Conservation (phyloP, 1,140 invertebrate species). For the Chymomyza costata region DNA sequence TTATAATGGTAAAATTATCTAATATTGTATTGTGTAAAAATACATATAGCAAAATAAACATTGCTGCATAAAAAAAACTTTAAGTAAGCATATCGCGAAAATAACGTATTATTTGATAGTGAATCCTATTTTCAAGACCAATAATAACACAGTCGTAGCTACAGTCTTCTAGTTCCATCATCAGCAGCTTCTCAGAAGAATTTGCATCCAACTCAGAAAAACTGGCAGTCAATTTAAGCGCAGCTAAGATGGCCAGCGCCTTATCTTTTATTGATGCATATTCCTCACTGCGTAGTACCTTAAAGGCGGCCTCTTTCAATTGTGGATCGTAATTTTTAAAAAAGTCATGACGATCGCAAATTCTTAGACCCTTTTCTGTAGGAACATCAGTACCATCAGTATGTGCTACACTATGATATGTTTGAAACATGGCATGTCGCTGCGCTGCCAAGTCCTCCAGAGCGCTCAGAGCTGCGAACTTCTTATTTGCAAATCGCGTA, state of each 20-base stretch:
- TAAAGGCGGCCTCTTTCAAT: constrained; percentile 10
- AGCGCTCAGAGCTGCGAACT: constrained; percentile 11
- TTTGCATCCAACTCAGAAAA: background rate
- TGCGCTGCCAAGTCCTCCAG: constrained; percentile 16
- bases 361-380: constrained; percentile 9
- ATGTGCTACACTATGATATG: constrained; percentile 25
- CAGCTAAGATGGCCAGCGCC: constrained; percentile 8
- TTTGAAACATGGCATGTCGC: constrained; percentile 23
- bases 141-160: constrained; percentile 22
- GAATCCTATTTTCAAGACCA: constrained; percentile 6
- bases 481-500: constrained; percentile 5
- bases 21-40: no score
- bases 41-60: no score
- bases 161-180: constrained; percentile 21
- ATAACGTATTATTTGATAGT: constrained; percentile 13
- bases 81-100: constrained; percentile 21
- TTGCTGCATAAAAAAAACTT: background rate
- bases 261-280: background rate
- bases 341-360: constrained; percentile 29
- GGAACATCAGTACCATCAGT: constrained; percentile 1
- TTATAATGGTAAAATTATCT: no score
- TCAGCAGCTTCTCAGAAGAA: background rate
- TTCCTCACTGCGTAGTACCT: constrained; percentile 2
- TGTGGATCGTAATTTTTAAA: constrained; percentile 22
- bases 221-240: constrained; percentile 13